phyloP scores from a whole-genome alignment of 92 coral and sea anemone species.

The Desmophyllum pertusum region DNA sequence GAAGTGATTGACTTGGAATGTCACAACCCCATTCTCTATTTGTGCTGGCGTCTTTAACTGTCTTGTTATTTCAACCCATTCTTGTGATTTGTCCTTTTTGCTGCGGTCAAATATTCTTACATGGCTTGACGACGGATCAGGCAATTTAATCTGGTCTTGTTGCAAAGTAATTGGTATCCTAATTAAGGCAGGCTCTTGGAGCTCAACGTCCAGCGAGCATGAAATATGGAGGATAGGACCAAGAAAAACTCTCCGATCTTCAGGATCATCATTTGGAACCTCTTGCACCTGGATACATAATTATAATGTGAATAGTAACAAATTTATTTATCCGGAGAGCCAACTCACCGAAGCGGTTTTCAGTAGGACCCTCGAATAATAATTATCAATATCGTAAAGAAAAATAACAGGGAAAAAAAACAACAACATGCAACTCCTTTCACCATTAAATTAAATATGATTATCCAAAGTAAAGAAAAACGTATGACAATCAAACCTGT shows the following conservation, averaged over 20 bases:
- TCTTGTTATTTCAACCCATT: constrained; percentile 11
- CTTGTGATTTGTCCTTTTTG: neutral
- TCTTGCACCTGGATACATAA: neutral
- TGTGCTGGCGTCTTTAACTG: neutral
- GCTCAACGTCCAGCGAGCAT: no score
- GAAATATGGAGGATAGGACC: constrained; percentile 8
- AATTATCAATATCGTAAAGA: no score
- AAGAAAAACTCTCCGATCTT: neutral
- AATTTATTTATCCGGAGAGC: no score
- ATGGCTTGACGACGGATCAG: neutral
- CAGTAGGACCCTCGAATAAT: no score
- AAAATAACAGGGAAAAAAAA: no score
- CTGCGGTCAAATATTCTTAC: neutral
- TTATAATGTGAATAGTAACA: no score
- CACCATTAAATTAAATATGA: no score
- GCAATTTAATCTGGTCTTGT: neutral
- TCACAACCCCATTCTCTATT: neutral
- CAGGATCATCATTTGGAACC: neutral
- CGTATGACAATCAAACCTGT: no score
- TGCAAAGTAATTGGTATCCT: neutral
- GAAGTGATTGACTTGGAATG: constrained; percentile 1
- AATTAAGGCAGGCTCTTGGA: neutral
- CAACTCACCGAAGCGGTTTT: no score
- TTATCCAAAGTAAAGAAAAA: no score
- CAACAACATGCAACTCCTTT: no score